phyloP scores from a whole-genome alignment of 2,797 vertebrate species.

The Parauchenoglanis ngamensis region DNA sequence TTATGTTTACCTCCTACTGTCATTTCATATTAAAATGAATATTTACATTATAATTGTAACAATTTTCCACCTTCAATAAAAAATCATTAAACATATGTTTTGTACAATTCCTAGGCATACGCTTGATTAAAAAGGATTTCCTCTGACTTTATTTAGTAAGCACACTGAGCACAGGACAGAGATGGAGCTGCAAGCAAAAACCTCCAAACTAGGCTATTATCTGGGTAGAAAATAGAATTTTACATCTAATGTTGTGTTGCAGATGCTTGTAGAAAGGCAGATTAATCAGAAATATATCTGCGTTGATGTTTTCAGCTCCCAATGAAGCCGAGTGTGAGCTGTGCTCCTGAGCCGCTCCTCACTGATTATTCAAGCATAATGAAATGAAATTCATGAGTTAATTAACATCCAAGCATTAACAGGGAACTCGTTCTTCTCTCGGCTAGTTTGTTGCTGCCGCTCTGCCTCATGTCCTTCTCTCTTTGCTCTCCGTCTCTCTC shows the following conservation, averaged over 20 bases:
- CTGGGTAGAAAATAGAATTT: not conserved
- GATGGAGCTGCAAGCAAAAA: not conserved
- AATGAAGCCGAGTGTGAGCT: conserved; percentile 16
- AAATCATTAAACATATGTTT: not conserved
- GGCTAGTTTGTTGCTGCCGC: not conserved
- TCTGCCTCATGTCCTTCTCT: not conserved
- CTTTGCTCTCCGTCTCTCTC: not conserved
- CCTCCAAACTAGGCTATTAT: not conserved
- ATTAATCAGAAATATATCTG: not conserved
- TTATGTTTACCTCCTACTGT: not conserved
- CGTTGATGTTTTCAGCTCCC: not conserved
- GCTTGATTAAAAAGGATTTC: not conserved
- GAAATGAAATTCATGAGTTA: conserved; percentile 6
- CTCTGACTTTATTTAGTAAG: not conserved
- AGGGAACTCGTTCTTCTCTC: not conserved
- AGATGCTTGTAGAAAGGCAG: not conserved
- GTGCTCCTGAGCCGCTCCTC: not conserved
- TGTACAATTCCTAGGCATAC: not conserved
- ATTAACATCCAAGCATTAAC: conserved; percentile 20
- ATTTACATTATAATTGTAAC: not conserved
- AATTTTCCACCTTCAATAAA: not conserved
- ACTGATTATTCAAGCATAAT: conserved; percentile 11
- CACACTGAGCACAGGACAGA: not conserved
- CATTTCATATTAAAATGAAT: not conserved
- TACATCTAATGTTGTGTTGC: not conserved